These are phyloP conservation scores for Pseudochromis fuscus DNA, from an alignment of 2,797 vertebrate species.

Conservation along the genomic window DNA sequence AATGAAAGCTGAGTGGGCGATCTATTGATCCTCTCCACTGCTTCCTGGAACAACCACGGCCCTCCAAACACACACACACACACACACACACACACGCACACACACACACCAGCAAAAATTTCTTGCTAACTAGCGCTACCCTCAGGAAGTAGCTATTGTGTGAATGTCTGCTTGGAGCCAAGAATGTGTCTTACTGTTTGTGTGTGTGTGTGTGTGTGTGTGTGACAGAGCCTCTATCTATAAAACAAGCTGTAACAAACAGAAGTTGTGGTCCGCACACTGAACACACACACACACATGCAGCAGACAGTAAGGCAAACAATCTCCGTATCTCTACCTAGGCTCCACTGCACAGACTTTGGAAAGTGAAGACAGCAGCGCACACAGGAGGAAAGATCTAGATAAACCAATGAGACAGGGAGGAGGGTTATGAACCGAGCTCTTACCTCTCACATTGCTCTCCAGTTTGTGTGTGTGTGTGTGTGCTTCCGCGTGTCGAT, in stretches of 20 bases:
- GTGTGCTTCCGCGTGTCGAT: slow-evolving; percentile 72
- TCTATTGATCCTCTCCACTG: slow-evolving; percentile 81
- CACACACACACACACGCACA: slow-evolving; percentile 41
- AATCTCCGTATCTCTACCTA: slow-evolving; percentile 63
- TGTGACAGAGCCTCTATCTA: slow-evolving; percentile 37
- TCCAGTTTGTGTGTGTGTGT: slow-evolving; percentile 67
- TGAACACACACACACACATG: slow-evolving; percentile 30
- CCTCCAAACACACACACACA: slow-evolving; percentile 65
- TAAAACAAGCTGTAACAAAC: slow-evolving; percentile 73
- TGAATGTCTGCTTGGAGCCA: slow-evolving; percentile 72
- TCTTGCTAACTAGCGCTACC: slow-evolving; percentile 76
- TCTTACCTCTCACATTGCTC: slow-evolving; percentile 89
- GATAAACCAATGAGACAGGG: slow-evolving; percentile 69
- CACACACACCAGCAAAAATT: slow-evolving; percentile 56
- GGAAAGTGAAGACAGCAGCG: slow-evolving; percentile 77
- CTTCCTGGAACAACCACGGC: slow-evolving; percentile 81
- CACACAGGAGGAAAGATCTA: slow-evolving; percentile 75
- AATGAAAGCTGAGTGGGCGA: slow-evolving; percentile 83
- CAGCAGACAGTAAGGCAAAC: slow-evolving; percentile 61
- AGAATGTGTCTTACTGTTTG: slow-evolving; percentile 69
- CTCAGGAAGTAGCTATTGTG: slow-evolving; percentile 80
- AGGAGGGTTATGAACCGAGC: slow-evolving; percentile 72
- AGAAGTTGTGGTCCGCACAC: slow-evolving; percentile 59
- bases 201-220: slow-evolving; percentile 13
- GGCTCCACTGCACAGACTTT: slow-evolving; percentile 68